A percentile compares a stretch with the other conserved stretches of the same genome.
Conservation (phyloP, 2,797 vertebrate species). For the Spea hammondii region DNA sequence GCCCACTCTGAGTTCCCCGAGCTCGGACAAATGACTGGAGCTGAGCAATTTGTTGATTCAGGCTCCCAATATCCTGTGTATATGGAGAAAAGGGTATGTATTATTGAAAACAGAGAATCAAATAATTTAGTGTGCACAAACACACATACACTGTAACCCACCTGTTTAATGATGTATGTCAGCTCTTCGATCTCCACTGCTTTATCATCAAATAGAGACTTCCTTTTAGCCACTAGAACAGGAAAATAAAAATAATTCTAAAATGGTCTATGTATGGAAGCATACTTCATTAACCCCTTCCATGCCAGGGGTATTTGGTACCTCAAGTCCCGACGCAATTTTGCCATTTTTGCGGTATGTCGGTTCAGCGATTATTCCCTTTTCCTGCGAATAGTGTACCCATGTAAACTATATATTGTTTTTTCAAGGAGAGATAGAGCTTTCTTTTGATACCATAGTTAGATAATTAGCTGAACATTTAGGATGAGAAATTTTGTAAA, state of each 20-base stretch:
- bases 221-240: constrained; percentile 85
- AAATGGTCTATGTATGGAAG: too few relatives aligned
- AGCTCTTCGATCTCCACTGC: constrained; percentile 89
- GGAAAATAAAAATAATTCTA: not conserved
- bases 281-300: too few relatives aligned
- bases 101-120: not conserved
- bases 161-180: constrained; percentile 94
- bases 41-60: constrained; percentile 93
- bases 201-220: constrained; percentile 94
- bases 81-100: constrained; percentile 17
- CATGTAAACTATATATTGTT: too few relatives aligned
- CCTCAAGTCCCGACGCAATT: too few relatives aligned
- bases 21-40: constrained; percentile 86
- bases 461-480: too few relatives aligned
- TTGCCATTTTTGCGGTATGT: too few relatives aligned
- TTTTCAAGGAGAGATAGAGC: too few relatives aligned
- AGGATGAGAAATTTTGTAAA: too few relatives aligned
- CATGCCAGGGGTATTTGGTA: too few relatives aligned
- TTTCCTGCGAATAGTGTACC: too few relatives aligned
- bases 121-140: not conserved
- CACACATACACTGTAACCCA: constrained; percentile 55
- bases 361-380: too few relatives aligned
- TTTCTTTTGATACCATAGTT: too few relatives aligned
- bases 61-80: constrained; percentile 84
- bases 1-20: constrained; percentile 78